Percentiles rank a stretch among this genome's conserved stretches.
Evolutionary conservation across 1,140 invertebrate species (phyloP).

Genomic region (Pseudobourletiella spinata): DNA sequence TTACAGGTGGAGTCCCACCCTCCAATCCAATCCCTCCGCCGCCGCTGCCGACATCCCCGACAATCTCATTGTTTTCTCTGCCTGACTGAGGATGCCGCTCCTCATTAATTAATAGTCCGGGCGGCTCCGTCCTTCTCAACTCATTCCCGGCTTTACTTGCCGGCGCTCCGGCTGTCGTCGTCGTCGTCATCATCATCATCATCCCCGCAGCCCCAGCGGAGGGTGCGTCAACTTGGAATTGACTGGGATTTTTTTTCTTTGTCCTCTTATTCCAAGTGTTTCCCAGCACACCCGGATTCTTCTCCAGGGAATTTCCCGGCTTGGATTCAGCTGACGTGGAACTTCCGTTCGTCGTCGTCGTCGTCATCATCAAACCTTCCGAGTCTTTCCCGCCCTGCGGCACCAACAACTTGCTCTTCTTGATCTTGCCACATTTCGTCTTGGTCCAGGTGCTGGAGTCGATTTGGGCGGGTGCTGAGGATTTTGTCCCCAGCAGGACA

Average conservation of each 20-base stretch:
- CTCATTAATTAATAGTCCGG: slow-evolving; percentile 5
- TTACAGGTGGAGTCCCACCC: slow-evolving; percentile 22
- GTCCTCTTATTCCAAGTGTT: neutral
- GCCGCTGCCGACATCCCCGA: neutral
- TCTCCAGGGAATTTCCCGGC: neutral
- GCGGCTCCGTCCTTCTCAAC: neutral
- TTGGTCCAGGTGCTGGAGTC: slow-evolving; percentile 35
- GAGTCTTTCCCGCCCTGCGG: neutral
- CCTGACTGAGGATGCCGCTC: neutral
- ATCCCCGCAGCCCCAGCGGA: too few relatives aligned
- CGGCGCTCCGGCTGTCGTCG: too few relatives aligned
- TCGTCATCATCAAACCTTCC: slow-evolving; percentile 1
- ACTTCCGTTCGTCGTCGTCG: too few relatives aligned
- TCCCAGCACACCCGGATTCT: neutral
- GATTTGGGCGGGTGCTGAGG: slow-evolving; percentile 2
- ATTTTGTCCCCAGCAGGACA: neutral
- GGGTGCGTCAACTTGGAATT: too few relatives aligned
- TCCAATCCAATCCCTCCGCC: neutral
- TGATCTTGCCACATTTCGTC: slow-evolving; percentile 21
- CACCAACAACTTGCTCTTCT: slow-evolving; percentile 15
- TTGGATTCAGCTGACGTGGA: neutral
- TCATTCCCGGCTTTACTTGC: too few relatives aligned
- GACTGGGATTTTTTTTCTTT: neutral
- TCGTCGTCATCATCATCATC: too few relatives aligned
- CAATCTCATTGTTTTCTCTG: slow-evolving; percentile 6